These are phyloP conservation scores for Lamprologus tigripictilis DNA, from an alignment of 2,113 vertebrate species.

Conservation along the genomic window DNA sequence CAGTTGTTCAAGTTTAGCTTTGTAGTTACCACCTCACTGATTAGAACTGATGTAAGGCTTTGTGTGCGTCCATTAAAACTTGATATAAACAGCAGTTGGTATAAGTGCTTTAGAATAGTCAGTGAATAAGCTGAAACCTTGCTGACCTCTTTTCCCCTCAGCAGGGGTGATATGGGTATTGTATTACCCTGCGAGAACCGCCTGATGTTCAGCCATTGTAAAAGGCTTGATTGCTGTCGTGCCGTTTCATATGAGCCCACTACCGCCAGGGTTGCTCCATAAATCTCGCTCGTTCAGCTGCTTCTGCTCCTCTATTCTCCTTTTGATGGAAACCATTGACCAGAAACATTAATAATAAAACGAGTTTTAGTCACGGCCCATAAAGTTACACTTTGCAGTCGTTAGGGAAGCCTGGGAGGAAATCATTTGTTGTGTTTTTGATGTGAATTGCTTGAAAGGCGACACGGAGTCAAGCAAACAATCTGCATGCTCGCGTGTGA, in stretches of 20 bases:
- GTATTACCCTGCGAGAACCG: conserved; percentile 21
- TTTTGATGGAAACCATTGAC: conserved; percentile 54
- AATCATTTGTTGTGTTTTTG: conserved; percentile 19
- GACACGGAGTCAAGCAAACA: neutral
- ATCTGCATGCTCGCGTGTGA: neutral
- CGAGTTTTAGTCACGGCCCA: conserved; percentile 56
- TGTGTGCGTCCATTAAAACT: neutral
- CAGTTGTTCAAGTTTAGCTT: neutral
- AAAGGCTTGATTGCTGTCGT: conserved; percentile 39
- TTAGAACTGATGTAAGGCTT: neutral
- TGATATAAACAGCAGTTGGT: conserved; percentile 1
- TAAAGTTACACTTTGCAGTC: conserved; percentile 48
- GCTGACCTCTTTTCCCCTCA: neutral
- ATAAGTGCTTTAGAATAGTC: conserved; percentile 5
- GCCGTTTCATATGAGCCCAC: conserved; percentile 17
- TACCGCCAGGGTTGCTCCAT: conserved; percentile 20
- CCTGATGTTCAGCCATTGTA: conserved; percentile 41
- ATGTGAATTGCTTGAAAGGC: neutral
- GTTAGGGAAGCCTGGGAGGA: conserved; percentile 35
- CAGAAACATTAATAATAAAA: conserved; percentile 57
- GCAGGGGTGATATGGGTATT: conserved; percentile 22
- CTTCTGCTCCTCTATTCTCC: conserved; percentile 19
- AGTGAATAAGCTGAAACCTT: conserved; percentile 1
- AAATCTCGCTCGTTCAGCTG: conserved; percentile 44
- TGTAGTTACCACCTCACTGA: neutral